Percentiles rank a stretch among this genome's conserved stretches.
phyloP scores from a whole-genome alignment of 2,888 invertebrate genomes.

The Chaetogeoica ovagalla region DNA sequence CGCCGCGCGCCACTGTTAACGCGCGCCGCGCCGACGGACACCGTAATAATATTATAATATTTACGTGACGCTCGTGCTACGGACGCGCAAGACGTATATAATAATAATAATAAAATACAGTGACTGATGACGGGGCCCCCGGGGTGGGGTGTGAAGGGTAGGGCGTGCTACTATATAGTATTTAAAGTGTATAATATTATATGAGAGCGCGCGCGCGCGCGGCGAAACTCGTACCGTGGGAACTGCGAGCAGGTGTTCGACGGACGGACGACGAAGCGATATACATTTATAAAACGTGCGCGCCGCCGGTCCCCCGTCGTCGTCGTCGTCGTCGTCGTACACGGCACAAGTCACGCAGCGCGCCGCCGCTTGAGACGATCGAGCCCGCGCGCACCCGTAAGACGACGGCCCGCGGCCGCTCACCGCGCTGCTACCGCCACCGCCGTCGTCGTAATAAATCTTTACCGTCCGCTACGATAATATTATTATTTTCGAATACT shows the following conservation, averaged over 20 bases:
- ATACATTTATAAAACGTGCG: conserved; percentile 33
- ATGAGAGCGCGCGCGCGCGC: conserved; percentile 54
- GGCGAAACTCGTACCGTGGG: conserved; percentile 59
- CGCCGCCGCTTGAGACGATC: neutral
- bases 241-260: conserved; percentile 54
- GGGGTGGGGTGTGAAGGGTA: neutral
- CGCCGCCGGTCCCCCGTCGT: conserved; percentile 40
- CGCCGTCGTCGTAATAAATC: too few species aligned
- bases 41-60: conserved; percentile 2
- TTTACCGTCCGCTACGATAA: neutral
- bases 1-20: too few species aligned
- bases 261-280: conserved; percentile 33
- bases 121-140: neutral
- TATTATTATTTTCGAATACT: too few species aligned
- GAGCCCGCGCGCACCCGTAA: conserved; percentile 4
- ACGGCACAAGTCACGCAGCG: conserved; percentile 49
- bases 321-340: conserved; percentile 17
- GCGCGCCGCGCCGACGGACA: neutral
- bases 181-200: too few species aligned
- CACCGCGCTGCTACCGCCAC: too few species aligned
- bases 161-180: conserved; percentile 12
- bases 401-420: neutral
- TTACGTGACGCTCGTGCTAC: conserved; percentile 44
- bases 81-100: neutral
- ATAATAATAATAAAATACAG: neutral